These are phyloP conservation scores for Allobates femoralis DNA, from an alignment of 2,797 vertebrate genomes.

Conservation along the genomic window DNA sequence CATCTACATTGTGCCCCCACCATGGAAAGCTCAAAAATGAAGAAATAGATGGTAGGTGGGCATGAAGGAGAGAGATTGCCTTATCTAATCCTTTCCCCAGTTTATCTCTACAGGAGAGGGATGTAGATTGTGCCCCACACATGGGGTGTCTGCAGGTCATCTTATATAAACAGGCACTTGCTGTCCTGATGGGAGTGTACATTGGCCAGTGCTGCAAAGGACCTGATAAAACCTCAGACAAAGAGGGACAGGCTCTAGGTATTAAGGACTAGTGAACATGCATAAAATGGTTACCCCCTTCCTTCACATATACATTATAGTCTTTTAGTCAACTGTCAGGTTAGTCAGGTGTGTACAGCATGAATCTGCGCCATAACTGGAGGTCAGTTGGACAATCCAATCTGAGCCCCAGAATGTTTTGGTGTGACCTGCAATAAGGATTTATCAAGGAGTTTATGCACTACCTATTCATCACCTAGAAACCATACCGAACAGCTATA, in stretches of 20 bases:
- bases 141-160: constrained; percentile 24
- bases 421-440: neutral
- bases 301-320: neutral
- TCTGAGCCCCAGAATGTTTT: neutral
- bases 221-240: constrained; percentile 39
- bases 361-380: neutral
- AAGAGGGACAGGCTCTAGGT: neutral
- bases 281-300: neutral
- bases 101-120: constrained; percentile 3
- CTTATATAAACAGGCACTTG: constrained; percentile 32
- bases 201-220: constrained; percentile 16
- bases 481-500: too few relatives aligned
- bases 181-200: constrained; percentile 31
- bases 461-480: too few relatives aligned
- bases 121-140: constrained; percentile 21
- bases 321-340: too few relatives aligned
- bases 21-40: neutral
- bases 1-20: neutral
- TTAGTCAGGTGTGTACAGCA: too few relatives aligned
- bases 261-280: neutral
- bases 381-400: neutral
- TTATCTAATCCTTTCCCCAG: constrained; percentile 17
- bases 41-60: neutral
- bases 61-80: neutral
- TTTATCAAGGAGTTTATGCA: too few relatives aligned